Base-by-base conservation (phyloP, 2,113 vertebrate genomes). In the Agapornis roseicollis region DNA sequence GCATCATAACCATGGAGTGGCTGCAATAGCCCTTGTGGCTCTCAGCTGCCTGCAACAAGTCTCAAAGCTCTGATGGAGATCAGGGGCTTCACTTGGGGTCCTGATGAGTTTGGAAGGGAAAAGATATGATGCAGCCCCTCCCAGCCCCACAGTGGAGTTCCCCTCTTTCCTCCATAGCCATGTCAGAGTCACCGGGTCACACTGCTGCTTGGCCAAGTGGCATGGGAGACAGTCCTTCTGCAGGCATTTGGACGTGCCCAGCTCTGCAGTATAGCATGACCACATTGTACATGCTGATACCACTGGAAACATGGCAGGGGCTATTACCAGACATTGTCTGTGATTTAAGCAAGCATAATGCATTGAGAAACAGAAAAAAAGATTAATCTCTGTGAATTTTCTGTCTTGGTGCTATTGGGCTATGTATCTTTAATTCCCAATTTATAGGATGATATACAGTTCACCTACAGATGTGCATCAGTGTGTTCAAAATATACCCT, bases 11-110 rank as follows among this genome's bases (percentile, higher is more conserved):
- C 63, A 53, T 0, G 0, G 46, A 39, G 76, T 9, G 15, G 12
- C 23, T 78, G 61, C 7, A 44, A 0, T 42, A 20, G 23, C 44
- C n/a, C 5, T 42, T 10, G 4, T 0, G 1, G 47, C 46, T 50
- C 37, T 47, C 0, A 0, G 49, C 46, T 82, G 15, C 33, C 64
- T 1, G 1, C 0, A 0, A 44, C 2, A 4, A 11, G 3, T 79
- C 58, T 53, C 63, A 5, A 58, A 27, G 58, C 60, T 20, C 11
- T 0, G 7, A 10, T 0, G 2, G 41, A 39, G 13, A 46, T 41
- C 17, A 12, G 33, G 31, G 18, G 23, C 37, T 69, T 72, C 16
- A 3, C 42, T 53, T 0, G 0, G 28, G 37, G 17, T 23, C 42
- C 65, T 68, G 19, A 0, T 41, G 72, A 13, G 10, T 39, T 74